phyloP scores from a whole-genome alignment of 1,140 invertebrate genomes.

The Orussus abietinus region DNA sequence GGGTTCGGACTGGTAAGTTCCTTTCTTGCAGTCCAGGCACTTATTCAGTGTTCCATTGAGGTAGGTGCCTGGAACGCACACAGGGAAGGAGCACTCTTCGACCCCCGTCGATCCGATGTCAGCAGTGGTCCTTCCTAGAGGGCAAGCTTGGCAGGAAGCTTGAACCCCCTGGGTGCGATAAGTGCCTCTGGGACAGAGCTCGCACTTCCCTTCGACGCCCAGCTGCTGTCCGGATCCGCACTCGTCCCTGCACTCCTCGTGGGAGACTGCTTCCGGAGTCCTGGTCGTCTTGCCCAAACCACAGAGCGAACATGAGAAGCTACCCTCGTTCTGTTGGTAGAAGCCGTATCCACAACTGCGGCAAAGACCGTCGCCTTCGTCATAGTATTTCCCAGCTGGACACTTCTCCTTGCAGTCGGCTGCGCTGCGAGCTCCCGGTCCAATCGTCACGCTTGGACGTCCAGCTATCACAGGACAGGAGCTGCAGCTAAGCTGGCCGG shows the following conservation, averaged over 20 bases:
- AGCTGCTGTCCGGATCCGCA: constrained; percentile 88
- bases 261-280: constrained; percentile 84
- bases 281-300: constrained; percentile 90
- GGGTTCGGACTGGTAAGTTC: constrained; percentile 87
- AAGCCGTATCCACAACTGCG: constrained; percentile 90
- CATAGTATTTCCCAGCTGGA: constrained; percentile 87
- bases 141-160: constrained; percentile 84
- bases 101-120: constrained; percentile 75
- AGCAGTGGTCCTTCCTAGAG: constrained; percentile 82
- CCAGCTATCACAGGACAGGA: constrained; percentile 85
- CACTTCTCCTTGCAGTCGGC: constrained; percentile 91
- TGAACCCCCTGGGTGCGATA: constrained; percentile 86
- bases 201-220: constrained; percentile 83
- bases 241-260: constrained; percentile 83
- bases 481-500: constrained; percentile 83
- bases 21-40: constrained; percentile 86
- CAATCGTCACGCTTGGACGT: constrained; percentile 80
- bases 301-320: constrained; percentile 85
- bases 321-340: constrained; percentile 87
- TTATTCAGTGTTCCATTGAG: constrained; percentile 80
- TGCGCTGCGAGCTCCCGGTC: constrained; percentile 78
- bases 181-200: constrained; percentile 85
- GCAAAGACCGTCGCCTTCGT: constrained; percentile 79
- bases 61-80: constrained; percentile 80
- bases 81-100: constrained; percentile 88